Percentiles rank a stretch among this genome's conserved stretches.
phyloP scores from a whole-genome alignment of 2,888 invertebrate species.

The Eupithecia centaureata region DNA sequence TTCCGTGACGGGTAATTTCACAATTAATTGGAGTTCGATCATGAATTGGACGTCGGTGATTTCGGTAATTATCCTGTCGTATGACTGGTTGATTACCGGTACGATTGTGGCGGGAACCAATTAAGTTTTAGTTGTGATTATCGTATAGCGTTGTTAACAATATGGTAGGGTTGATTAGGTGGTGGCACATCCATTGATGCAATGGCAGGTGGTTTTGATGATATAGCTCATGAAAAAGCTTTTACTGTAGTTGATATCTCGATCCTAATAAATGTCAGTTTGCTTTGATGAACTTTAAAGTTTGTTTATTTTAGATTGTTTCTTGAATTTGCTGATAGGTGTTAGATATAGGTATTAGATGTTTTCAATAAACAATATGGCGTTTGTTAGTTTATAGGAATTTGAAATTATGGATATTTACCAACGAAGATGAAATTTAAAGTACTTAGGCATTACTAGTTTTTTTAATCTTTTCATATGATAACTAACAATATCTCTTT shows the following conservation, averaged over 20 bases:
- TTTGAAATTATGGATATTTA: neutral
- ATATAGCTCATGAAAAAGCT: neutral
- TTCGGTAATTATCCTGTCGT: conserved; percentile 37
- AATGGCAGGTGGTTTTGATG: neutral
- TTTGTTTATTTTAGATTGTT: neutral
- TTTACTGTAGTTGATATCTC: neutral
- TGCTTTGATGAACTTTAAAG: neutral
- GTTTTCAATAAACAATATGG: neutral
- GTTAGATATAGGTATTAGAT: neutral
- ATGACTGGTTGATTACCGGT: conserved; percentile 35
- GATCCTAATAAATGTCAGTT: neutral
- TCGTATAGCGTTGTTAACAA: conserved; percentile 10
- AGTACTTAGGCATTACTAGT: neutral
- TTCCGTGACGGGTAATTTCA: conserved; percentile 60
- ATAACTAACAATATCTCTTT: too few species aligned
- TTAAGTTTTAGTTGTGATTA: conserved; percentile 21
- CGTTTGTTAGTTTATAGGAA: neutral
- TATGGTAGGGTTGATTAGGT: conserved; percentile 14
- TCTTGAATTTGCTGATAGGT: neutral
- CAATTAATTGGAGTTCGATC: conserved; percentile 60
- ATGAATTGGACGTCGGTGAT: conserved; percentile 49
- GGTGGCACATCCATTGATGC: neutral
- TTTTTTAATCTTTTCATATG: too few species aligned
- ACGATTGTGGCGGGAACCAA: conserved; percentile 22
- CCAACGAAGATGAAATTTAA: too few species aligned